Conservation (phyloP, 2,113 vertebrate genomes). For the Megaptera novaeangliae region DNA sequence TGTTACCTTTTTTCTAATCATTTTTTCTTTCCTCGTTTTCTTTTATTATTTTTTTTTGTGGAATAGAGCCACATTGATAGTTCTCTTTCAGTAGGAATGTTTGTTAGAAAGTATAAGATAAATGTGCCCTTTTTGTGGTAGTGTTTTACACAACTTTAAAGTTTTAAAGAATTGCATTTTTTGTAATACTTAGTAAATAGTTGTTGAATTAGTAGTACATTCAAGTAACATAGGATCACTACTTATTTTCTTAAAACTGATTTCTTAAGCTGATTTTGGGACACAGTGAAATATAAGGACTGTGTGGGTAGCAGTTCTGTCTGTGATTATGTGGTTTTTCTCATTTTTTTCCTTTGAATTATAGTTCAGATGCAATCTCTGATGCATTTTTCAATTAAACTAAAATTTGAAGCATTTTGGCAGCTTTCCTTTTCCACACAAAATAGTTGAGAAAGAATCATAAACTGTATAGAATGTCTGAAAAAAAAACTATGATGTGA, state of each 20-base stretch:
- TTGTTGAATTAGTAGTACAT: neutral
- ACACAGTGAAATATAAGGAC: neutral
- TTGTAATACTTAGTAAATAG: neutral
- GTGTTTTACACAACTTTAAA: neutral
- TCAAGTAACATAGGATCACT: neutral
- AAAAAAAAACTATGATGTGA: neutral
- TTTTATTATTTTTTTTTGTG: neutral
- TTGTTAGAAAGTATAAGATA: neutral
- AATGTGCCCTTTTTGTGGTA: neutral
- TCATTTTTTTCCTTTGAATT: conserved; percentile 59
- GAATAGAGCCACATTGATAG: rapidly evolving
- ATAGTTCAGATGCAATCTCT: conserved; percentile 14
- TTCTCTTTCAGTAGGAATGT: neutral
- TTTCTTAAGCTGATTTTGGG: neutral
- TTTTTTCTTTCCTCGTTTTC: neutral
- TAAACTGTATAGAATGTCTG: neutral
- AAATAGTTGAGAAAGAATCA: conserved; percentile 20
- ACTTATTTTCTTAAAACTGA: neutral
- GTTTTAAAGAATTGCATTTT: neutral
- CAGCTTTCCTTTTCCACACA: conserved; percentile 23
- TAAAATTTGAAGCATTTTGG: conserved; percentile 47
- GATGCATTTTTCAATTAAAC: conserved; percentile 40
- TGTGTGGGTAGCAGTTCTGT: neutral
- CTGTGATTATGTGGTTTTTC: conserved; percentile 36
- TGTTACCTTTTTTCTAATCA: neutral